Evolutionary conservation across 1,140 invertebrate species (phyloP).

Genomic region (Pseudobourletiella spinata): DNA sequence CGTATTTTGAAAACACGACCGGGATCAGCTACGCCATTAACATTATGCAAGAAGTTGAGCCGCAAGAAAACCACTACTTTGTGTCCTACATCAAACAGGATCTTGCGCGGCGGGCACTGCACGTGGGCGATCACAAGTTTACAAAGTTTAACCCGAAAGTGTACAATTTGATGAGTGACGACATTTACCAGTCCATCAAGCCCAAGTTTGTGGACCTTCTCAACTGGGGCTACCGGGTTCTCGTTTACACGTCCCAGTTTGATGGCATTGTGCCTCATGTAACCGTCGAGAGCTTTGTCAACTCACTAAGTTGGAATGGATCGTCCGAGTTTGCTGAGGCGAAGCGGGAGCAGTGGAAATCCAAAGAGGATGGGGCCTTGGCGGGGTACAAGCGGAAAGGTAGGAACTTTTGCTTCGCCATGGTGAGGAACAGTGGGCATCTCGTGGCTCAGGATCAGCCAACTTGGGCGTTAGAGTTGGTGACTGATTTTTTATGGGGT

Average conservation of each 20-base stretch:
- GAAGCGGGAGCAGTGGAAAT: conserved; percentile 41
- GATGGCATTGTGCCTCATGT: conserved; percentile 48
- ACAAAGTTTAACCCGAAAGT: conserved; percentile 23
- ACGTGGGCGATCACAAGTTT: conserved; percentile 27
- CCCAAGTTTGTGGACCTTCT: conserved; percentile 43
- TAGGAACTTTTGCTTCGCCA: conserved; percentile 44
- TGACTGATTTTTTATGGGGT: conserved; percentile 47
- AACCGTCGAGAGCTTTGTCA: conserved; percentile 39
- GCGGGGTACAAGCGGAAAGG: conserved; percentile 46
- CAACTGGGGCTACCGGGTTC: conserved; percentile 39
- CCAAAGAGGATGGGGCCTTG: conserved; percentile 39
- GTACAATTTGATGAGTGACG: conserved; percentile 26
- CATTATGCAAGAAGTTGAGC: conserved; percentile 5
- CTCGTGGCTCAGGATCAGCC: conserved; percentile 48
- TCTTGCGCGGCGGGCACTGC: conserved; percentile 18
- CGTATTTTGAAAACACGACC: conserved; percentile 24
- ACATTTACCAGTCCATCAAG: conserved; percentile 22
- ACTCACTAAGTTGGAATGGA: conserved; percentile 42
- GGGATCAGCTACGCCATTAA: conserved; percentile 16
- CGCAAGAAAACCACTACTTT: conserved; percentile 20
- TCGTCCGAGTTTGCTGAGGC: conserved; percentile 39
- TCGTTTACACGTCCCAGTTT: conserved; percentile 42
- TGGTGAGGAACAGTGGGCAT: conserved; percentile 45
- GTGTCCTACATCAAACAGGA: conserved; percentile 21
- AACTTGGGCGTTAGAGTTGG: conserved; percentile 44